Evolutionary conservation across 2,888 invertebrate species (phyloP).

Genomic region (Myopa testacea): DNA sequence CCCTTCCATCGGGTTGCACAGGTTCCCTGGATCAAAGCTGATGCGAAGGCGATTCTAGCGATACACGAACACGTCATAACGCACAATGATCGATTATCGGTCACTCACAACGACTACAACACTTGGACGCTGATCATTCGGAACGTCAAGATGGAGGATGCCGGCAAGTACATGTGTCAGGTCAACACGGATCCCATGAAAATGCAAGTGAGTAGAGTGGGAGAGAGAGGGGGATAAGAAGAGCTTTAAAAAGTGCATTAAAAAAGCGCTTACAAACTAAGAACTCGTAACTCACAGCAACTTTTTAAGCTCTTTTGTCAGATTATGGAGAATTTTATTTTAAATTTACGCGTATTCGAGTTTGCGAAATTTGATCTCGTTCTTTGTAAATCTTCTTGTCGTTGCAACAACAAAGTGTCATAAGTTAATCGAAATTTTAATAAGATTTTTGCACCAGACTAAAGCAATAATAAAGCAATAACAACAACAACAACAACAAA

Average conservation of each 20-base stretch:
- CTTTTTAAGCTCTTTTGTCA: too few relatives aligned
- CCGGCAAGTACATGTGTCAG: slow-evolving; percentile 94
- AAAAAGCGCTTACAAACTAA: too few relatives aligned
- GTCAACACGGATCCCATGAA: slow-evolving; percentile 95
- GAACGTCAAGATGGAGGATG: slow-evolving; percentile 85
- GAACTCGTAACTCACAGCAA: too few relatives aligned
- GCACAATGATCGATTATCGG: slow-evolving; percentile 88
- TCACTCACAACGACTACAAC: slow-evolving; percentile 92
- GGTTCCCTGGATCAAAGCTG: slow-evolving; percentile 96
- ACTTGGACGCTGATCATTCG: slow-evolving; percentile 93
- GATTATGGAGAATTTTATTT: too few relatives aligned
- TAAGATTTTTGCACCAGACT: slow-evolving; percentile 42
- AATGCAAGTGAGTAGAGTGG: slow-evolving; percentile 79
- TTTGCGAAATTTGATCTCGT: background rate
- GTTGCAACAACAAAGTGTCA: slow-evolving; percentile 46
- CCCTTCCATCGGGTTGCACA: slow-evolving; percentile 60
- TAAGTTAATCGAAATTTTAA: slow-evolving; percentile 52
- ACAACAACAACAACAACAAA: background rate
- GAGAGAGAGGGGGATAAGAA: too few relatives aligned
- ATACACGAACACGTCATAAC: slow-evolving; percentile 95
- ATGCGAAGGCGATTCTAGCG: slow-evolving; percentile 91
- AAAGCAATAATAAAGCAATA: background rate
- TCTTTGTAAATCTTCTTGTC: slow-evolving; percentile 4
- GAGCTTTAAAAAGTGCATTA: too few relatives aligned
- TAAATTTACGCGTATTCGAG: too few relatives aligned